phyloP scores from a whole-genome alignment of 2,797 vertebrate species.

The Rhincodon typus region DNA sequence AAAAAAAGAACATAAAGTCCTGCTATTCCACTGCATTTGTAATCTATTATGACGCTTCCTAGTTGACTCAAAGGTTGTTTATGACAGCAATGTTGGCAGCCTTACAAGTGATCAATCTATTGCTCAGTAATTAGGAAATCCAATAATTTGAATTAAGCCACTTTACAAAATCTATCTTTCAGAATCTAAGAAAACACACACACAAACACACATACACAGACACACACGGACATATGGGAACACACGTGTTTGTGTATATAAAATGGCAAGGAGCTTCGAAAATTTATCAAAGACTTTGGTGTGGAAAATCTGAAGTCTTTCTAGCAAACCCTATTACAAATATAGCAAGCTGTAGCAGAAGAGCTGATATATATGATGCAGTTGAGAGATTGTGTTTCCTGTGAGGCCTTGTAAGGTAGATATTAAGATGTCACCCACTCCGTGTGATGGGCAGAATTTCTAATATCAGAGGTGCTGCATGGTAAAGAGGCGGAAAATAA shows the following conservation, averaged over 20 bases:
- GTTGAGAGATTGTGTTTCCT: background rate
- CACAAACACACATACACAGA: no score
- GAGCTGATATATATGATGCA: background rate
- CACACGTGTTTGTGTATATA: background rate
- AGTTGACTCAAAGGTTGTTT: slow-evolving; percentile 36
- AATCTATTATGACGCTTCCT: slow-evolving; percentile 29
- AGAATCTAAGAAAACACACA: background rate
- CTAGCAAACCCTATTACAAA: background rate
- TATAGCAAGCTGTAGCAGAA: background rate
- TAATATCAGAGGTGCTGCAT: no score
- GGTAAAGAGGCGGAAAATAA: no score
- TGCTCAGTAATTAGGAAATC: no score
- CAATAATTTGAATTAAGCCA: no score
- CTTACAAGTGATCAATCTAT: slow-evolving; percentile 41
- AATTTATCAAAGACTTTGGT: background rate
- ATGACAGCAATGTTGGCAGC: slow-evolving; percentile 42
- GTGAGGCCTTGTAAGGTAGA: background rate
- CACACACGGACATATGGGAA: no score
- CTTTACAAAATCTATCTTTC: background rate
- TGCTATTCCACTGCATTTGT: background rate
- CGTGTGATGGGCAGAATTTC: background rate
- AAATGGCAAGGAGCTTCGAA: background rate
- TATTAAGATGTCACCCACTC: background rate
- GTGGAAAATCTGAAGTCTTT: background rate
- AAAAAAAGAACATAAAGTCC: background rate